Evolutionary conservation across 1,140 invertebrate species (phyloP), one percentile per base, ranked within the genome.

Genomic region (Apis cerana): DNA sequence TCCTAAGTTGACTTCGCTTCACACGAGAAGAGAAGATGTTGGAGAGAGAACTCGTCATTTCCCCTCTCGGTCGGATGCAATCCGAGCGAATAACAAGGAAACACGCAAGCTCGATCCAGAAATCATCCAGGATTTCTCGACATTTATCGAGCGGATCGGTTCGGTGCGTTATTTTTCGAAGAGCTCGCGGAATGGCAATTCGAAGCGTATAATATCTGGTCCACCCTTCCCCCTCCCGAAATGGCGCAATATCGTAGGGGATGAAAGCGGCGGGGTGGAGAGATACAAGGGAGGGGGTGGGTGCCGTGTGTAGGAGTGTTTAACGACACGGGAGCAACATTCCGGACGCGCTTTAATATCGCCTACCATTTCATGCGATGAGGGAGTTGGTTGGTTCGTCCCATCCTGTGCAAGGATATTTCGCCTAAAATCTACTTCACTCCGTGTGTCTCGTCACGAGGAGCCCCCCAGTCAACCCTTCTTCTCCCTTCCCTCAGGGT

Each of bases 321-420:
- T 90, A 89, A 87, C 79, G 85, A 75, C 78, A 68, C 82, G 80
- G 68, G 80, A 89, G 89, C 80, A 90, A 71, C 84, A 89, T 90
- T 90, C 88, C 86, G 80, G 80, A 76, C 85, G 68, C 70, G 88
- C 79, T 88, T 89, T 90, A 90, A 90, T 90, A 90, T 90, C 88
- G 88, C 84, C 89, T 86, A 76, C 80, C 83, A 77, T 89, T 88
- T 85, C 88, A 43, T 83, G 7, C 33, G 33, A 43, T 7, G 33
- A 27, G 33, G 33, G 33, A 2, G 33, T 33, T 33, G 33, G 33
- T 33, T 33, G 33, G 33, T 33, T 33, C 33, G 33, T 33, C 33
- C 33, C 33, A 33, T 2, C 33, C 33, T 2, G 2, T 7, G 33
- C 33, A 43, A 43, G 70, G 75, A 19, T 62, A 76, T 76, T 56